Percentiles rank a stretch among this genome's conserved stretches.
Evolutionary conservation across 1,140 invertebrate species (phyloP).

Genomic region (Oryzaephilus surinamensis): DNA sequence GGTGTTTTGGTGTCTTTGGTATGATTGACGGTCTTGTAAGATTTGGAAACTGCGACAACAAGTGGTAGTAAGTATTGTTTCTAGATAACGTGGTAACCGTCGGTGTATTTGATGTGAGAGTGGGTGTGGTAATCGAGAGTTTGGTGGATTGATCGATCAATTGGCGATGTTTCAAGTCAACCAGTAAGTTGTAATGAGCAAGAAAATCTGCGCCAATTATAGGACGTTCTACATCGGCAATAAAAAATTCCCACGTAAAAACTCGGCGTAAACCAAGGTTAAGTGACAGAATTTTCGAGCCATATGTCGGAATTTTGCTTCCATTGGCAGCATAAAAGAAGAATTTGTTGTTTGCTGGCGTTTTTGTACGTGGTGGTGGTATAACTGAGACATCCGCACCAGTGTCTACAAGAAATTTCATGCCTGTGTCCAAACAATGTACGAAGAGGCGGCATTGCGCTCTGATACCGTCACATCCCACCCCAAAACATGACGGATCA

Average conservation of each 20-base stretch:
- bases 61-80: slow-evolving; percentile 1
- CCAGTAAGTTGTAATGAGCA: neutral
- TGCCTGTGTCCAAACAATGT: slow-evolving; percentile 5
- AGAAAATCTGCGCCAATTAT: slow-evolving; percentile 36
- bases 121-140: too few relatives aligned
- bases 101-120: slow-evolving; percentile 4
- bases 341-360: slow-evolving; percentile 9
- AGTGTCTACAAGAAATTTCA: slow-evolving; percentile 21
- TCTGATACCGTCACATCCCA: too few relatives aligned
- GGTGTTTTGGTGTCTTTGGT: slow-evolving; percentile 1
- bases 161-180: slow-evolving; percentile 1
- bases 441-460: slow-evolving; percentile 6
- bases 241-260: slow-evolving; percentile 34
- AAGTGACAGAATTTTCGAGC: slow-evolving; percentile 19
- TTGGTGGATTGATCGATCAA: neutral
- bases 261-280: slow-evolving; percentile 29
- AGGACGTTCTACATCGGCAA: slow-evolving; percentile 33
- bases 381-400: slow-evolving; percentile 26
- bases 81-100: neutral
- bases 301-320: too few relatives aligned
- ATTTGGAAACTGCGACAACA: slow-evolving; percentile 19
- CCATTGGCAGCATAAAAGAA: slow-evolving; percentile 21
- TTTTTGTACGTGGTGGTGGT: slow-evolving; percentile 6
- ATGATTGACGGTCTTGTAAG: slow-evolving; percentile 22
- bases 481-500: too few relatives aligned